These are phyloP conservation scores for Elephantulus edwardii DNA, from an alignment of 2,113 vertebrate species.

Conservation along the genomic window DNA sequence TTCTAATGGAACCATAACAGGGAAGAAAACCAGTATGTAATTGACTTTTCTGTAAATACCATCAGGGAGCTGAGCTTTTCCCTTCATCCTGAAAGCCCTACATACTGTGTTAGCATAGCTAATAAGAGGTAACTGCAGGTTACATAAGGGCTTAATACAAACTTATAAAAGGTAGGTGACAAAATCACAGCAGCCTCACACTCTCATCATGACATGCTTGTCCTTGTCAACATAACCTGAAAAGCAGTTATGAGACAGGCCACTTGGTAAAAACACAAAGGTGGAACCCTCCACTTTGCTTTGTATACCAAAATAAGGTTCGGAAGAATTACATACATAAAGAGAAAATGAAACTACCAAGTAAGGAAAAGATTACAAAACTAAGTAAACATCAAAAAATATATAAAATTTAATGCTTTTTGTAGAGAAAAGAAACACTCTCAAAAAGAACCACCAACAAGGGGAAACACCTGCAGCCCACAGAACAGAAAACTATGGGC, in stretches of 20 bases:
- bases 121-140: background rate
- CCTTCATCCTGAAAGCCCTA: constrained; percentile 46
- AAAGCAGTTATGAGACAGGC: background rate
- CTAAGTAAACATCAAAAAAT: background rate
- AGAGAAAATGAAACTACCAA: background rate
- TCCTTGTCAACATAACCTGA: background rate
- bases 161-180: background rate
- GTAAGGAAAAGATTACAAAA: background rate
- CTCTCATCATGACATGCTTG: accelerated
- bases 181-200: too few relatives aligned
- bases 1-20: constrained; percentile 60
- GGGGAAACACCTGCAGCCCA: background rate
- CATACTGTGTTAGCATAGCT: background rate
- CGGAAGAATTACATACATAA: accelerated
- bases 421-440: background rate
- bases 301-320: background rate
- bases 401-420: background rate
- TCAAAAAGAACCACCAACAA: background rate
- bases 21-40: constrained; percentile 22
- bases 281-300: background rate
- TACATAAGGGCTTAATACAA: background rate
- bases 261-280: background rate
- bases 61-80: background rate
- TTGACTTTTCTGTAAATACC: constrained; percentile 60
- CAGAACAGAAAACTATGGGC: background rate